phyloP scores from a whole-genome alignment of 2,888 invertebrate species.

The Xestia sexstrigata region DNA sequence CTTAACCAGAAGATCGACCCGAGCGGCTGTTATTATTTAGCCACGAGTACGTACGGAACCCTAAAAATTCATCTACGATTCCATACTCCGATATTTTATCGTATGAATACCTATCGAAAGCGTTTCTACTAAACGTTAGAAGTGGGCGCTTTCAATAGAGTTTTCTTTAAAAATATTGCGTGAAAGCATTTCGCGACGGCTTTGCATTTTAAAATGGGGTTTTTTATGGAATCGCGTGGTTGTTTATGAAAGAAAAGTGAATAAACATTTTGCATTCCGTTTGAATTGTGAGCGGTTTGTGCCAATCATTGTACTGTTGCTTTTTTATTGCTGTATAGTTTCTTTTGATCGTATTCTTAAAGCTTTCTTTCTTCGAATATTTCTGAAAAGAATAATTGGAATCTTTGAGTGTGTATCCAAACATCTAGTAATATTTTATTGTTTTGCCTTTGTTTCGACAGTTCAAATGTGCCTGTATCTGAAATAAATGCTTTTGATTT shows the following conservation, averaged over 20 bases:
- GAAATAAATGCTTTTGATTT: too few species aligned
- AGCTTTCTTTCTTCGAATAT: background rate
- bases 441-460: too few species aligned
- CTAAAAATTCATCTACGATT: background rate
- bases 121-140: conserved; percentile 72
- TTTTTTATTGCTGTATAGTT: conserved; percentile 12
- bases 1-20: background rate
- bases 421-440: background rate
- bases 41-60: background rate
- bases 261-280: conserved; percentile 60
- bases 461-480: too few species aligned
- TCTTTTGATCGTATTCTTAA: background rate
- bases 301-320: conserved; percentile 45
- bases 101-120: conserved; percentile 57
- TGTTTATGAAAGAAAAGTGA: conserved; percentile 58
- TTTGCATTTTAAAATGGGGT: conserved; percentile 76
- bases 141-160: conserved; percentile 69
- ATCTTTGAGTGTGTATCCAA: background rate
- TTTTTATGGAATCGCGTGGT: conserved; percentile 66
- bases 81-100: conserved; percentile 35
- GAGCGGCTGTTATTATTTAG: background rate
- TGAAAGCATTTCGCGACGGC: conserved; percentile 75
- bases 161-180: conserved; percentile 80
- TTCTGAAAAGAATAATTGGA: background rate
- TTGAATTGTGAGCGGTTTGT: conserved; percentile 49